Evolutionary conservation across 92 coral and sea anemone genomes (phyloP), one percentile per base, ranked within the genome.

Genomic region (Phymanthus crucifer): DNA sequence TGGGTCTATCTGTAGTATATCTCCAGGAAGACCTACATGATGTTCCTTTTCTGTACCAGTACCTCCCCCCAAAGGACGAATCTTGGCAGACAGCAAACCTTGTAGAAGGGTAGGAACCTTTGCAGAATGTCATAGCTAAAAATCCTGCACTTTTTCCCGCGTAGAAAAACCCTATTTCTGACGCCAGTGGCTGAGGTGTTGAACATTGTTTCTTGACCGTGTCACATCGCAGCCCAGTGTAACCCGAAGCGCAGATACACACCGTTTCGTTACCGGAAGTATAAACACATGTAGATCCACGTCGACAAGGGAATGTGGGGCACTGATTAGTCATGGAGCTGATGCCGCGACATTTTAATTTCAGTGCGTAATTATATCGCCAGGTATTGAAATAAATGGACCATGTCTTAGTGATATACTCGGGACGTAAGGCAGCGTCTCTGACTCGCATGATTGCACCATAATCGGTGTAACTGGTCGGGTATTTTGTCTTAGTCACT

Each of bases 191-290:
- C 23, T 31, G 8, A 21, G 75, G 89, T 35, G 11, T 32, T 10
- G 81, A 58, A 66, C 96, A 91, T 52, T 69, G 48, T 38, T 83
- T 83, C 52, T 58, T 79, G 18, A n/a, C n/a, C n/a, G 23, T 76
- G 1, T 83, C 43, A 35, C 96, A 91, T 12, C 58, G 69, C 46
- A 24, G 52, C 16, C 96, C 96, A 9, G 78, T 74, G 64, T 89
- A 89, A 1, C 80, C 85, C 3, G 78, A 32, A 32, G 84, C 16
- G 40, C 96, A 91, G 34, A 88, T 74, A 76, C 96, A 91, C 12
- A 91, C 74, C 11, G 93, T 91, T 81, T 91, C 96, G 48, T 91
- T 89, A 48, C 96, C 96, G 78, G 91, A 83, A 32, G 93, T 91
- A 58, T 74, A 91, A 4, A 75, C 74, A 78, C 96, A 91, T 0